Conservation (phyloP, 2,113 vertebrate genomes). For the Okapia johnstoni region DNA sequence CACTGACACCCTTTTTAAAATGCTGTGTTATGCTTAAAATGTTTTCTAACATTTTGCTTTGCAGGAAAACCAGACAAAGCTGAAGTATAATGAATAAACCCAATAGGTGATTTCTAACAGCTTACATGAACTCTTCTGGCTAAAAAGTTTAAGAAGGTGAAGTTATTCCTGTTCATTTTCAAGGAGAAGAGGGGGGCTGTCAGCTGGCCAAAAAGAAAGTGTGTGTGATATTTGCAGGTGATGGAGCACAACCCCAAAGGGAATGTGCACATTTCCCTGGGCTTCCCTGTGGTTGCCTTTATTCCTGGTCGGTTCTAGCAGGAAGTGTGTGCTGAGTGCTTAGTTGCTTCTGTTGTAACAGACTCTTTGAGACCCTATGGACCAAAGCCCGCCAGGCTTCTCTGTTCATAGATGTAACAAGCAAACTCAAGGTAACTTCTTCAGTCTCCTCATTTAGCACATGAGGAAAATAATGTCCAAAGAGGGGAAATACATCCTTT, state of each 20-base stretch:
- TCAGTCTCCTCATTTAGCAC: background rate
- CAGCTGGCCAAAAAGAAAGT: background rate
- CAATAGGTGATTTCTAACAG: background rate
- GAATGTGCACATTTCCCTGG: fast-evolving
- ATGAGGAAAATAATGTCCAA: background rate
- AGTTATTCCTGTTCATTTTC: background rate
- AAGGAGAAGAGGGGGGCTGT: background rate
- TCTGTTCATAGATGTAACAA: background rate
- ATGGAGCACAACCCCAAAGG: too few species aligned
- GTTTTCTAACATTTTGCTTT: background rate
- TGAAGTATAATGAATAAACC: background rate
- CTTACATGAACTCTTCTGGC: background rate
- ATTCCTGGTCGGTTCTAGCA: background rate
- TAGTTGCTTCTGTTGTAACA: background rate
- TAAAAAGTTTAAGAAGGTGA: background rate
- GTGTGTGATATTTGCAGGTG: background rate
- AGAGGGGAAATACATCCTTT: background rate
- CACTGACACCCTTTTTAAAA: background rate
- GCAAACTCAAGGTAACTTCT: background rate
- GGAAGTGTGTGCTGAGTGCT: background rate
- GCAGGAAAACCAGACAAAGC: background rate
- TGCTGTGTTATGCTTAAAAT: background rate
- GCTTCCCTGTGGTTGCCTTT: background rate
- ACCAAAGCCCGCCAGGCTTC: fast-evolving
- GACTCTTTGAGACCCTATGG: background rate